Evolutionary conservation across 2,113 vertebrate genomes (phyloP).

Genomic region (Glaucidium brasilianum): DNA sequence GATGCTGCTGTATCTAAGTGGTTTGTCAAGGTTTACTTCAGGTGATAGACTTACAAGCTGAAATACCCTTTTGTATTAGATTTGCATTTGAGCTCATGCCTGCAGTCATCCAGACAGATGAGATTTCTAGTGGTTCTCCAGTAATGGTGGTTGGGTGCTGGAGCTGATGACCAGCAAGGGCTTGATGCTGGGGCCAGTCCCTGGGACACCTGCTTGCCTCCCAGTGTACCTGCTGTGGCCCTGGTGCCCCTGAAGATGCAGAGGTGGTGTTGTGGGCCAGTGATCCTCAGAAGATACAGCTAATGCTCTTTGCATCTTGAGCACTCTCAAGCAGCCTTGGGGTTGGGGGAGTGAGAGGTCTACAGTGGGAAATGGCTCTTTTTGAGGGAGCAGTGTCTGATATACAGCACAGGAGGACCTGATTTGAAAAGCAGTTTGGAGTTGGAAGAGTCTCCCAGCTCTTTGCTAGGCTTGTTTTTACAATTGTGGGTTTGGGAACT

Average conservation of each 20-base stretch:
- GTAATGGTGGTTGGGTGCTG: neutral
- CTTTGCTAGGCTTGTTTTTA: neutral
- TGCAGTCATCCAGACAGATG: neutral
- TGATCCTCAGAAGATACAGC: neutral
- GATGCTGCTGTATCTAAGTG: neutral
- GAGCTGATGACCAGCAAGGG: neutral
- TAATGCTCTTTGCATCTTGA: neutral
- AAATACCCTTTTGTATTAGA: neutral
- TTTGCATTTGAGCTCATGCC: neutral
- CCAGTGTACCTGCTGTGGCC: neutral
- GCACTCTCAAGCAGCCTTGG: neutral
- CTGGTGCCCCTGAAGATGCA: neutral
- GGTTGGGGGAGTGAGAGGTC: neutral
- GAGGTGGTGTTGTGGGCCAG: neutral
- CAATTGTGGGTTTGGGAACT: neutral
- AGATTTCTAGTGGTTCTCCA: neutral
- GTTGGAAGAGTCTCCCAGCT: neutral
- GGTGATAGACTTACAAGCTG: neutral
- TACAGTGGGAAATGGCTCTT: neutral
- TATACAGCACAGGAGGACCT: neutral
- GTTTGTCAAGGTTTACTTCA: neutral
- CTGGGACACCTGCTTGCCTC: neutral
- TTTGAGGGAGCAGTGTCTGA: neutral
- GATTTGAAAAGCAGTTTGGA: neutral
- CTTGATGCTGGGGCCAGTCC: neutral